Percentiles rank a stretch among this genome's conserved stretches.
Conservation (phyloP, 2,888 invertebrate species). For the Sepiola atlantica region DNA sequence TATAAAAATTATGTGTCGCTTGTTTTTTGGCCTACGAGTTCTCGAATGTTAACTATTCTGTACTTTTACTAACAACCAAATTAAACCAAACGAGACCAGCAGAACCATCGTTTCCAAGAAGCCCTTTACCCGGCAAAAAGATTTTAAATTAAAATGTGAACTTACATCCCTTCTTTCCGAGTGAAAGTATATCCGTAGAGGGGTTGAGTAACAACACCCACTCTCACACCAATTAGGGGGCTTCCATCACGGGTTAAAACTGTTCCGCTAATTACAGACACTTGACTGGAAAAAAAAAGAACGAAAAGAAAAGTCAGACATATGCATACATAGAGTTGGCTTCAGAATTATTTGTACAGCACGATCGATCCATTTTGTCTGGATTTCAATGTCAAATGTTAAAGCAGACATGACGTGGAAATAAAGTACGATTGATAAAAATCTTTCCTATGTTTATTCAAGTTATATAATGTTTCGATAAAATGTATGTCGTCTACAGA, state of each 20-base stretch:
- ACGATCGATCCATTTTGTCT: no score
- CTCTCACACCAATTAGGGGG: slow-evolving; percentile 96
- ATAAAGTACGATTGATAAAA: no score
- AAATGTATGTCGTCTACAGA: no score
- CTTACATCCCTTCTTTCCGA: slow-evolving; percentile 75
- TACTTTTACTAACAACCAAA: neutral
- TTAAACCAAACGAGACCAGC: neutral
- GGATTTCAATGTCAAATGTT: no score
- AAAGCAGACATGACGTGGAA: no score
- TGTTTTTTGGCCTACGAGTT: no score
- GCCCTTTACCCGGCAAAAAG: no score
- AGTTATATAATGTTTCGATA: no score
- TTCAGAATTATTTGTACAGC: neutral
- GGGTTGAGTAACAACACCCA: slow-evolving; percentile 94
- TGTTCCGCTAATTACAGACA: slow-evolving; percentile 98
- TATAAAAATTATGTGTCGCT: no score
- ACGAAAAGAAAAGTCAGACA: neutral
- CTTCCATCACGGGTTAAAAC: slow-evolving; percentile 95
- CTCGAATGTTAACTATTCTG: no score
- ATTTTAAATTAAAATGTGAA: slow-evolving; percentile 47
- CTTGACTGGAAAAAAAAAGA: slow-evolving; percentile 84
- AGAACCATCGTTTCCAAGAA: no score
- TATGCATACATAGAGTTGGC: neutral
- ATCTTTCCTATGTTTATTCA: no score
- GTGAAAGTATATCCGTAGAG: slow-evolving; percentile 91